These are phyloP conservation scores for Thalassaphorura encarpata DNA, from an alignment of 1,140 invertebrate species.

Conservation along the genomic window DNA sequence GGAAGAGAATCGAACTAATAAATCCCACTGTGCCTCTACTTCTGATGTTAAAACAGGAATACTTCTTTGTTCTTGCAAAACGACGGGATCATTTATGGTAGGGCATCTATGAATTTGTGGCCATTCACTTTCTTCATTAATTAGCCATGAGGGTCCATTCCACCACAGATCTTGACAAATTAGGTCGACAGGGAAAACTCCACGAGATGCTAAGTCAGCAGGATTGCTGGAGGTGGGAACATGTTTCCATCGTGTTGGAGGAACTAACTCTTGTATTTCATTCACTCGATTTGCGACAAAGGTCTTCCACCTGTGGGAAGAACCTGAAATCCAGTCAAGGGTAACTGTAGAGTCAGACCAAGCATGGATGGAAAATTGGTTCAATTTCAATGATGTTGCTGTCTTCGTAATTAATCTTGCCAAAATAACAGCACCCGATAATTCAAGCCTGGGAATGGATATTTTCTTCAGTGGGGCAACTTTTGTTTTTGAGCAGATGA, in stretches of 20 bases:
- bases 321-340: constrained; percentile 33
- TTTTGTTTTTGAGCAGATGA: constrained; percentile 17
- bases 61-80: too few relatives aligned
- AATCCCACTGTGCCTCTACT: too few relatives aligned
- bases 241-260: constrained; percentile 28
- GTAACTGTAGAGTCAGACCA: constrained; percentile 37
- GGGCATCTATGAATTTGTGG: too few relatives aligned
- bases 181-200: constrained; percentile 5
- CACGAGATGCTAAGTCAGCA: constrained; percentile 32
- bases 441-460: constrained; percentile 23
- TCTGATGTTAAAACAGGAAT: too few relatives aligned
- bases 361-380: constrained; percentile 9
- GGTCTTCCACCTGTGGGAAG: constrained; percentile 32
- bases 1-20: neutral
- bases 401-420: neutral
- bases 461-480: constrained; percentile 22
- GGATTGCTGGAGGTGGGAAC: constrained; percentile 31
- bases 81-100: too few relatives aligned
- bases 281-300: constrained; percentile 37
- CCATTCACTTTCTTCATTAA: too few relatives aligned
- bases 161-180: constrained; percentile 5
- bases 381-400: neutral
- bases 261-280: constrained; percentile 33
- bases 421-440: constrained; percentile 7
- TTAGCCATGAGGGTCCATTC: constrained; percentile 15